Percentiles rank a stretch among this genome's conserved stretches.
Conservation (phyloP, 2,113 vertebrate species). For the Actenoides lindsayi region DNA sequence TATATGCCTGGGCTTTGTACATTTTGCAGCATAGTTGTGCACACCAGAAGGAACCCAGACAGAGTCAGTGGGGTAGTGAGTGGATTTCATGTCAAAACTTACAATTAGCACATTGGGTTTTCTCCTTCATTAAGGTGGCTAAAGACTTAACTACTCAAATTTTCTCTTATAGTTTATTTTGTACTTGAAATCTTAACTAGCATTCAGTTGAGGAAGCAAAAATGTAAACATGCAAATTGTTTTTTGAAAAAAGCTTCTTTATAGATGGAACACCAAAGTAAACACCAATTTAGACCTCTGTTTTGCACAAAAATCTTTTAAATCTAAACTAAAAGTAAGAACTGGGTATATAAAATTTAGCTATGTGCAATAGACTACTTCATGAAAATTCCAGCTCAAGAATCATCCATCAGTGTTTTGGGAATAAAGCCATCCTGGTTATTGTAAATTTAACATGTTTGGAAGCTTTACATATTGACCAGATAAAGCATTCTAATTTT, state of each 20-base stretch:
- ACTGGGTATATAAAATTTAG: neutral
- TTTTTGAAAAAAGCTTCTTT: neutral
- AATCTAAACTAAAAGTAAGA: neutral
- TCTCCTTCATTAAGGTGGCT: neutral
- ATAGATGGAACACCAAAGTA: neutral
- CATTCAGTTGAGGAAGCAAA: neutral
- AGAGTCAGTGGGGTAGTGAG: neutral
- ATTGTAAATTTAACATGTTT: neutral
- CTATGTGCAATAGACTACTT: neutral
- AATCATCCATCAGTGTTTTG: neutral
- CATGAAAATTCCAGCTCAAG: neutral
- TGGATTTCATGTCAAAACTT: neutral
- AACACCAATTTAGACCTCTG: rapidly evolving
- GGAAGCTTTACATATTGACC: neutral
- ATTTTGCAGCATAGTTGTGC: neutral
- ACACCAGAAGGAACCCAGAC: neutral
- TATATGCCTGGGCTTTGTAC: neutral
- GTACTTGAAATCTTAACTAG: neutral
- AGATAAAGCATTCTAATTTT: neutral
- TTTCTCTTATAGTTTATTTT: neutral
- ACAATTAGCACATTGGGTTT: neutral
- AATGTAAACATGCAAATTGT: neutral
- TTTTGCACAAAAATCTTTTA: neutral
- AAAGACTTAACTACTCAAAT: neutral
- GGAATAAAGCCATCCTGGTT: neutral